Conservation (phyloP, 2,888 invertebrate genomes). For the Rhodophaea formosa region DNA sequence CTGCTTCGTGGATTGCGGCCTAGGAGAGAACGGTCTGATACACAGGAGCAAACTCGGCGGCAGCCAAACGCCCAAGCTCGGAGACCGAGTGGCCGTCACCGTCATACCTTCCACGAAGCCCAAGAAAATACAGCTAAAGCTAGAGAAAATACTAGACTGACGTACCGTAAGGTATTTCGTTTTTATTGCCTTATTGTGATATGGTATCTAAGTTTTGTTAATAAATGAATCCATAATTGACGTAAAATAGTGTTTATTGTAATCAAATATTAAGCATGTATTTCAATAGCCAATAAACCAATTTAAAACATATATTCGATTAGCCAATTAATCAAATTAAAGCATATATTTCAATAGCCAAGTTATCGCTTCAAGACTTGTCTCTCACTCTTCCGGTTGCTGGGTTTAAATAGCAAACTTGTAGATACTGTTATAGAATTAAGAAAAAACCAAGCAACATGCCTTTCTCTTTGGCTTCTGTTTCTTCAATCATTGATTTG, state of each 20-base stretch:
- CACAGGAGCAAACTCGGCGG: slow-evolving; percentile 83
- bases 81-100: slow-evolving; percentile 85
- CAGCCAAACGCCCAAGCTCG: slow-evolving; percentile 79
- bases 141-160: slow-evolving; percentile 67
- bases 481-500: too few species aligned
- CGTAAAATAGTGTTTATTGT: neutral
- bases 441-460: too few species aligned
- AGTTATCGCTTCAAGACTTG: too few species aligned
- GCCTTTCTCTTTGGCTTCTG: too few species aligned
- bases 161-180: slow-evolving; percentile 26
- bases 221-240: neutral
- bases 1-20: slow-evolving; percentile 93
- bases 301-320: neutral
- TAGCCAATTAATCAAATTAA: neutral
- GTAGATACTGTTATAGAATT: too few species aligned
- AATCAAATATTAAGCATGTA: neutral
- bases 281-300: too few species aligned
- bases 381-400: too few species aligned
- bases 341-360: too few species aligned
- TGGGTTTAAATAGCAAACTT: too few species aligned
- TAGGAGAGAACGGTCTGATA: slow-evolving; percentile 86
- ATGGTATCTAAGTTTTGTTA: slow-evolving; percentile 19
- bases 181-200: slow-evolving; percentile 15
- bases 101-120: slow-evolving; percentile 81
- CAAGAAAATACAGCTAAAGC: slow-evolving; percentile 80